These are phyloP conservation scores for Rhabdophis nuchalis DNA, from an alignment of 2,797 vertebrate genomes.

Conservation along the genomic window DNA sequence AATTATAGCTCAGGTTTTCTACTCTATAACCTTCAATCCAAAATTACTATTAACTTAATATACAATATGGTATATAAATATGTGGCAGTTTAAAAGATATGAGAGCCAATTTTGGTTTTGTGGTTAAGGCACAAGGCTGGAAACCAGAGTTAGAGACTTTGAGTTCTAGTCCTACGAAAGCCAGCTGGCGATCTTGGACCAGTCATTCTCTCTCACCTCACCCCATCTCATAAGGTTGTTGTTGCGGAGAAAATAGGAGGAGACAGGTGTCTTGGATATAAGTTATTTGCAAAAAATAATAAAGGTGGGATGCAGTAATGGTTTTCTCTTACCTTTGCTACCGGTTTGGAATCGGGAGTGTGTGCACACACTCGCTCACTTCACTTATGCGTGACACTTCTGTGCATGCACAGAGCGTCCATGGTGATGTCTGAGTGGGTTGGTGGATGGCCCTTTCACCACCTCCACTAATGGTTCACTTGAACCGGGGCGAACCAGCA, in stretches of 20 bases:
- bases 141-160: neutral
- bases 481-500: too few species aligned
- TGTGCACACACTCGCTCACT: too few species aligned
- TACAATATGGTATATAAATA: neutral
- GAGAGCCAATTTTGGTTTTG: neutral
- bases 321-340: too few species aligned
- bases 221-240: neutral
- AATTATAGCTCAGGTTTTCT: neutral
- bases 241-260: neutral
- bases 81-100: conserved; percentile 2
- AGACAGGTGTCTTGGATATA: neutral
- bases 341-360: too few species aligned
- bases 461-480: too few species aligned
- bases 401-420: too few species aligned
- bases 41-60: conserved; percentile 47
- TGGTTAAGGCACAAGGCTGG: neutral
- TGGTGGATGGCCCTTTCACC: too few species aligned
- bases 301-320: neutral
- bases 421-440: too few species aligned
- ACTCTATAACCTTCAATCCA: neutral
- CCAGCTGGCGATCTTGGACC: neutral
- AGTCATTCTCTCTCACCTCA: neutral
- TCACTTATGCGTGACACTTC: too few species aligned
- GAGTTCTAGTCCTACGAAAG: neutral
- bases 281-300: neutral